Evolutionary conservation across 2,113 vertebrate genomes (phyloP).

Genomic region (Phylloscopus whistleri): DNA sequence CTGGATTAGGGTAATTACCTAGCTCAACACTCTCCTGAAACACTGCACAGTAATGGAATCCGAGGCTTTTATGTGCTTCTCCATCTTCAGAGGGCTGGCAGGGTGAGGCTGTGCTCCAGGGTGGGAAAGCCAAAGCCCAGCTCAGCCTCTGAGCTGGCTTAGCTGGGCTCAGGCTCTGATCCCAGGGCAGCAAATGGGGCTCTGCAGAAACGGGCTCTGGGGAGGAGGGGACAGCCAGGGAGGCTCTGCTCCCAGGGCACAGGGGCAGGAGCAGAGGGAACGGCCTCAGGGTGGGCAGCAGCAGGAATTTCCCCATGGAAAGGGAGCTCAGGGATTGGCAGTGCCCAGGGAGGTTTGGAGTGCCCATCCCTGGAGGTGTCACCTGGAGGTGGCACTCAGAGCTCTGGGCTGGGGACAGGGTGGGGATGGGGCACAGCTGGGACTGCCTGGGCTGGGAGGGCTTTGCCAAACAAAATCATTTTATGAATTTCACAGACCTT

Average conservation of each 20-base stretch:
- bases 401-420: background rate
- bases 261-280: background rate
- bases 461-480: fast-evolving
- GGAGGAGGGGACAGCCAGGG: background rate
- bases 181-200: background rate
- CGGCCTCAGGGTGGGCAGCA: background rate
- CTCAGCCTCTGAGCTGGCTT: background rate
- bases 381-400: background rate
- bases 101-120: slow-evolving; percentile 34
- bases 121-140: background rate
- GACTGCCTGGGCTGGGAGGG: fast-evolving
- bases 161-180: background rate
- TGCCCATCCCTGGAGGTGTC: background rate
- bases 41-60: slow-evolving; percentile 62
- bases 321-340: fast-evolving
- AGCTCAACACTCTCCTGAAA: slow-evolving; percentile 66
- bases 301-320: background rate
- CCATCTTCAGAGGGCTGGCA: background rate
- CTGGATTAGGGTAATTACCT: slow-evolving; percentile 72
- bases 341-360: background rate
- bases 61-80: slow-evolving; percentile 57
- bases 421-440: fast-evolving
- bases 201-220: background rate
- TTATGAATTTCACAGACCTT: background rate
- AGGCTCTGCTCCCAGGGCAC: background rate